These are phyloP conservation scores for Tetrao urogallus DNA, from an alignment of 2,113 vertebrate species.

Conservation along the genomic window DNA sequence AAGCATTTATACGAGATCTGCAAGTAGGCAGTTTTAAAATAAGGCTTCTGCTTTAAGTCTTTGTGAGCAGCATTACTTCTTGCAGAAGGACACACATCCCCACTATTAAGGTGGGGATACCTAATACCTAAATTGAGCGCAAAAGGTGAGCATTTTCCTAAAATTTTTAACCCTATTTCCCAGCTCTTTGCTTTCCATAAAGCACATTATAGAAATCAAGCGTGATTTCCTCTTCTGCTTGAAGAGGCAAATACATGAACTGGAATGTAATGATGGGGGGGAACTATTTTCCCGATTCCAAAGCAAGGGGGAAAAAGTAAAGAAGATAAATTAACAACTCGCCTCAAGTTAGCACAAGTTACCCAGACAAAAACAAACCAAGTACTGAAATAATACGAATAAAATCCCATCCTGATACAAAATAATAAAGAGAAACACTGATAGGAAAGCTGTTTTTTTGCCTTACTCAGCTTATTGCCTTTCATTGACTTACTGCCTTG, in stretches of 20 bases:
- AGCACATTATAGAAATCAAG: neutral
- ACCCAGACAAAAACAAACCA: neutral
- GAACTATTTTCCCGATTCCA: neutral
- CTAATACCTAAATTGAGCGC: neutral
- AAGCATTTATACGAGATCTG: neutral
- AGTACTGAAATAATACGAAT: neutral
- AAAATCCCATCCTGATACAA: neutral
- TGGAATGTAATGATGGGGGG: neutral
- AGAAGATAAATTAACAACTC: slow-evolving; percentile 25
- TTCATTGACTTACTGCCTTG: neutral
- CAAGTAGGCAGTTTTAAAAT: neutral
- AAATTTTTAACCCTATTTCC: neutral
- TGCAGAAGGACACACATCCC: neutral
- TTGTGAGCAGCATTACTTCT: neutral
- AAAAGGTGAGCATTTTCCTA: neutral
- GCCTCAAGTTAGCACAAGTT: neutral
- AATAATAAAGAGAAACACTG: neutral
- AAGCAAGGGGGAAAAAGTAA: neutral
- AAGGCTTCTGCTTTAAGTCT: neutral
- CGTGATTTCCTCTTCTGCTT: slow-evolving; percentile 3
- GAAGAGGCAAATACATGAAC: slow-evolving; percentile 19
- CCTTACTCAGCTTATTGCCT: neutral
- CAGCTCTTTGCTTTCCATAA: neutral
- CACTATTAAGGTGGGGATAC: neutral
- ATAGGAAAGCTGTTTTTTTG: neutral